Conservation (phyloP, 2,797 vertebrate genomes). For the Microctenopoma steveboyesi region DNA sequence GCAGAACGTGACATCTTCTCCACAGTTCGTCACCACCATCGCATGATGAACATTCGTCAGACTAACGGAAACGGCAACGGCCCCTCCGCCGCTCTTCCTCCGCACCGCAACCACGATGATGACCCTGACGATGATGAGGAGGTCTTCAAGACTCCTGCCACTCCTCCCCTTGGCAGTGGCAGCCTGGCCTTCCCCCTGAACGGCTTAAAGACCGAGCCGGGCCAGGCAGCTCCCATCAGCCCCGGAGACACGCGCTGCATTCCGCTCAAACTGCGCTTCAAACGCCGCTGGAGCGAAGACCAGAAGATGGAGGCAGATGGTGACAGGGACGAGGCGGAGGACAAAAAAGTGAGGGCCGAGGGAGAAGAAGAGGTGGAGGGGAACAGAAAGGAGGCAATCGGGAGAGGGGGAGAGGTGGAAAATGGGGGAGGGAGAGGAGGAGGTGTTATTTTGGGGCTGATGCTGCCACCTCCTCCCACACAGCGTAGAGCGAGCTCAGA, state of each 20-base stretch:
- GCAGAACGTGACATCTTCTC: constrained; percentile 71
- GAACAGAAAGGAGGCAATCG: constrained; percentile 28
- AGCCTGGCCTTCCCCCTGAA: constrained; percentile 62
- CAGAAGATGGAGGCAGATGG: constrained; percentile 89
- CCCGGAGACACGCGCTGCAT: constrained; percentile 86
- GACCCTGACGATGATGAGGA: constrained; percentile 86
- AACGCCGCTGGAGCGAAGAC: constrained; percentile 95
- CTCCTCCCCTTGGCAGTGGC: constrained; percentile 60
- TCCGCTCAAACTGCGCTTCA: constrained; percentile 93
- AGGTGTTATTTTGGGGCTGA: constrained; percentile 63
- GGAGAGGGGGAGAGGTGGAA: constrained; percentile 39
- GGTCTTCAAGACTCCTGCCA: constrained; percentile 90
- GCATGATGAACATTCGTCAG: constrained; percentile 45
- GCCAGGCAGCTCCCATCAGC: constrained; percentile 72
- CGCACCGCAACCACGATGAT: constrained; percentile 37
- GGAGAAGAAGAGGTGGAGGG: constrained; percentile 50
- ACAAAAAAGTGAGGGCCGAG: constrained; percentile 81
- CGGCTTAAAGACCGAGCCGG: constrained; percentile 80
- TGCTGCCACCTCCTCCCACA: constrained; percentile 71
- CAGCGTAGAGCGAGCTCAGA: constrained; percentile 88
- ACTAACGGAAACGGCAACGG: constrained; percentile 47
- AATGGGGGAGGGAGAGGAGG: constrained; percentile 55
- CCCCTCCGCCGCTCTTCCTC: constrained; percentile 29
- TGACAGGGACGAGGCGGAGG: constrained; percentile 84
- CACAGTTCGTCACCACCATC: constrained; percentile 35